A percentile compares a stretch with the other conserved stretches of the same genome.
Conservation (phyloP, 2,113 vertebrate species). For the Zapus hudsonius region DNA sequence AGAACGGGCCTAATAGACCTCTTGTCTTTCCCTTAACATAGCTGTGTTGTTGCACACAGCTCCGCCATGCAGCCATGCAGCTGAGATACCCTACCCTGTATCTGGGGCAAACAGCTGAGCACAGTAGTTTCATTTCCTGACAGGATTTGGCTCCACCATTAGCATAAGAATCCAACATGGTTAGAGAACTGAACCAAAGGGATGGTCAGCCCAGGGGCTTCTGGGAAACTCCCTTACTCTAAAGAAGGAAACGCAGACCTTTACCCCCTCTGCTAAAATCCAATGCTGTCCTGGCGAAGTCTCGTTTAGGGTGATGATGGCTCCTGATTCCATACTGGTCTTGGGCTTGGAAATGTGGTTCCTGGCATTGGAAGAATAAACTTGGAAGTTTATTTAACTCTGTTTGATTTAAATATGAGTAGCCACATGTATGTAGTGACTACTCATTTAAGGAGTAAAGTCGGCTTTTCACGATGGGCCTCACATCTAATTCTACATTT, state of each 20-base stretch:
- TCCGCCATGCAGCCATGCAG: too few species aligned
- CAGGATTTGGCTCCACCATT: not conserved
- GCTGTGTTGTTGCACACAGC: not conserved
- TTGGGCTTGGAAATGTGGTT: not conserved
- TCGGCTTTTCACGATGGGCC: not conserved
- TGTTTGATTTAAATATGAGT: not conserved
- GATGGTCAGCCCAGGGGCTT: not conserved
- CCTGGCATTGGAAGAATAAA: not conserved
- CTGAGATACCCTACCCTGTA: accelerated
- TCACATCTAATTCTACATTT: not conserved
- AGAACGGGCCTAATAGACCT: not conserved
- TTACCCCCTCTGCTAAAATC: not conserved
- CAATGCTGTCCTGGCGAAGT: too few species aligned
- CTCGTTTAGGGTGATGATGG: too few species aligned
- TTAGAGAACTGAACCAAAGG: not conserved
- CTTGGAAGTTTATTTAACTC: not conserved
- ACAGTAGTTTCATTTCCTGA: not conserved
- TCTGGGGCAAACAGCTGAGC: not conserved
- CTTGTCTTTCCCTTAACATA: not conserved
- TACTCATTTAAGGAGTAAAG: not conserved
- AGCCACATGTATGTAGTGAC: not conserved
- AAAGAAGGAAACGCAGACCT: not conserved
- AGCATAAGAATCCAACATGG: not conserved
- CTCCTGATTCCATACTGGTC: not conserved
- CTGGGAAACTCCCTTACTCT: not conserved